These are phyloP conservation scores for Eubasilissa regina DNA, from an alignment of 1,140 invertebrate species.

Conservation along the genomic window DNA sequence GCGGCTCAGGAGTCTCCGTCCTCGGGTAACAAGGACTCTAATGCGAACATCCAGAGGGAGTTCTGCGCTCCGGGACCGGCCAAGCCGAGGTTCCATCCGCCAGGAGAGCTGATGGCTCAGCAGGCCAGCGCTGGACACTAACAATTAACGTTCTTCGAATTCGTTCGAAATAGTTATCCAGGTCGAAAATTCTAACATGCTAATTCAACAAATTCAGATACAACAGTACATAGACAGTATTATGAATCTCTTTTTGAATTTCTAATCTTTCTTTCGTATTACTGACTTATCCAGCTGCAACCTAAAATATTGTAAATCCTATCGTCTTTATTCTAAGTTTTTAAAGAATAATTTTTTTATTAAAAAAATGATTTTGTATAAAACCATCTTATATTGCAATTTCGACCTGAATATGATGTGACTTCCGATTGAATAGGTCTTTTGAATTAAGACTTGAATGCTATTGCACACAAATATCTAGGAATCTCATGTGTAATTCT, in stretches of 20 bases:
- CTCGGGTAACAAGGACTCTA: conserved; percentile 66
- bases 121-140: conserved; percentile 75
- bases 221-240: too few relatives aligned
- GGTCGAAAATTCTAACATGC: conserved; percentile 34
- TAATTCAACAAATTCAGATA: not conserved
- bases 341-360: not conserved
- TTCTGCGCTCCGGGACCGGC: conserved; percentile 72
- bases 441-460: conserved; percentile 52
- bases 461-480: conserved; percentile 39
- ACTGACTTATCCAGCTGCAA: not conserved
- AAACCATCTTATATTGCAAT: not conserved
- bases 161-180: conserved; percentile 49
- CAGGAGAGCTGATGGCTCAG: conserved; percentile 68
- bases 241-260: too few relatives aligned
- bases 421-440: conserved; percentile 56
- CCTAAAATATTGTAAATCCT: not conserved
- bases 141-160: conserved; percentile 58
- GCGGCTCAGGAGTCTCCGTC: conserved; percentile 73
- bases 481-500: conserved; percentile 40
- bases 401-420: conserved; percentile 28
- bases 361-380: not conserved
- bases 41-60: conserved; percentile 66
- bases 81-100: conserved; percentile 70
- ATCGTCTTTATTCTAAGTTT: not conserved
- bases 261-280: not conserved